Conservation (phyloP, 2,888 invertebrate genomes). For the Lathronympha strigana region DNA sequence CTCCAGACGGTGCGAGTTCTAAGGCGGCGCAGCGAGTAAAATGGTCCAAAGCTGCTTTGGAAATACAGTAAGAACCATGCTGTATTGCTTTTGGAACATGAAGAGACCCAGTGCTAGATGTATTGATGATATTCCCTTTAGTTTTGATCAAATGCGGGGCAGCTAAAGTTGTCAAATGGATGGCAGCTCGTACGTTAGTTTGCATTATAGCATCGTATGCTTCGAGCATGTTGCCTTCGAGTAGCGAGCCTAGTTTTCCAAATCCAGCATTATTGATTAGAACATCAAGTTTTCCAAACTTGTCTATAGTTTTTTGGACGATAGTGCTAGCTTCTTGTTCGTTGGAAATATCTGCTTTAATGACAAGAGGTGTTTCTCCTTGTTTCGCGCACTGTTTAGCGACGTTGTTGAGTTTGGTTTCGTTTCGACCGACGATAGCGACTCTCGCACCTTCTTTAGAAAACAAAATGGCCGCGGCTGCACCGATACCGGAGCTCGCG, state of each 20-base stretch:
- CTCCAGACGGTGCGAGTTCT: slow-evolving; percentile 82
- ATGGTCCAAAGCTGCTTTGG: slow-evolving; percentile 90
- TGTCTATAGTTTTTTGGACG: slow-evolving; percentile 51
- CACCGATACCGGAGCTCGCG: slow-evolving; percentile 65
- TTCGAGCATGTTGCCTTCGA: slow-evolving; percentile 49
- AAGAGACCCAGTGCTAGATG: slow-evolving; percentile 54
- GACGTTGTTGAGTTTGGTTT: slow-evolving; percentile 50
- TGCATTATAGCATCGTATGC: slow-evolving; percentile 54
- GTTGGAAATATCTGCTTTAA: slow-evolving; percentile 55
- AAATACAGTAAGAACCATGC: slow-evolving; percentile 87
- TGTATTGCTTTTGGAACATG: slow-evolving; percentile 3
- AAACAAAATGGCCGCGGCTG: slow-evolving; percentile 55
- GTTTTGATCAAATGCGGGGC: slow-evolving; percentile 53
- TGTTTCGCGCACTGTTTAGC: slow-evolving; percentile 45
- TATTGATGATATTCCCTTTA: slow-evolving; percentile 60
- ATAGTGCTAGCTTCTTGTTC: slow-evolving; percentile 51
- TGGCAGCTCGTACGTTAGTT: slow-evolving; percentile 53
- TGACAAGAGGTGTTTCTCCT: slow-evolving; percentile 47
- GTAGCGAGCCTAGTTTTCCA: slow-evolving; percentile 42
- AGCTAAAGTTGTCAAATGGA: slow-evolving; percentile 53
- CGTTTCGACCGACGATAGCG: slow-evolving; percentile 54
- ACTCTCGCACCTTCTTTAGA: slow-evolving; percentile 55
- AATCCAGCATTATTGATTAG: slow-evolving; percentile 60
- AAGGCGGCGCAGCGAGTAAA: slow-evolving; percentile 88
- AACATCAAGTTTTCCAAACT: slow-evolving; percentile 57